Conservation (phyloP, 1,140 invertebrate genomes). For the Drosophila navojoa region DNA sequence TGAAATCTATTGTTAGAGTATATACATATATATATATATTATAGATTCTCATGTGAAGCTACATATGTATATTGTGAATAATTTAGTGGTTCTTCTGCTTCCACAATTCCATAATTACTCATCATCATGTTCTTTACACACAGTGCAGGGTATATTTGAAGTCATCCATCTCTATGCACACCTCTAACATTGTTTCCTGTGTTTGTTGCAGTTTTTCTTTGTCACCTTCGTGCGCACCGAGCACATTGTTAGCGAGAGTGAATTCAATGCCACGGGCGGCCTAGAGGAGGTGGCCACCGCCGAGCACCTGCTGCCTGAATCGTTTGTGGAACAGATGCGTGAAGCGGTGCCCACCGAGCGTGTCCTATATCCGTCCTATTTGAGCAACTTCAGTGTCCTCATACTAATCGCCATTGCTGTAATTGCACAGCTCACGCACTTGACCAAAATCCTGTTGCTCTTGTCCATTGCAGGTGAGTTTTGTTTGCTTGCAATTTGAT, state of each 20-base stretch:
- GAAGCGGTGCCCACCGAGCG: slow-evolving; percentile 66
- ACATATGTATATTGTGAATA: too few species aligned
- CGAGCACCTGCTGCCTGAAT: slow-evolving; percentile 70
- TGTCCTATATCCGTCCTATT: slow-evolving; percentile 89
- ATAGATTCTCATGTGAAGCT: too few species aligned
- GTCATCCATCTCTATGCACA: neutral
- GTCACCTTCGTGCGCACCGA: slow-evolving; percentile 77
- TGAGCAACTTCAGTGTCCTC: slow-evolving; percentile 89
- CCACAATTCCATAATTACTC: too few species aligned
- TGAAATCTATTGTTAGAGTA: too few species aligned
- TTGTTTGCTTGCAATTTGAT: too few species aligned
- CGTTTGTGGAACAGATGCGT: slow-evolving; percentile 73
- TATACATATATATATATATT: too few species aligned
- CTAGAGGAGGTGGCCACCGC: slow-evolving; percentile 48
- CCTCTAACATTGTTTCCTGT: neutral
- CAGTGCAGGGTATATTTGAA: neutral
- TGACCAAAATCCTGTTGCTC: slow-evolving; percentile 88
- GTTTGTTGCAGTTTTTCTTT: slow-evolving; percentile 67
- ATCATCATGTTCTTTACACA: too few species aligned
- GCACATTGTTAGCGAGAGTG: slow-evolving; percentile 76
- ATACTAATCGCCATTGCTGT: slow-evolving; percentile 89
- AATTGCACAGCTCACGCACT: slow-evolving; percentile 89
- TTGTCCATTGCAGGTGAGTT: slow-evolving; percentile 85
- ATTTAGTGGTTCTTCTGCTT: too few species aligned
- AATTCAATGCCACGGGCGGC: slow-evolving; percentile 71